phyloP scores from a whole-genome alignment of 2,888 invertebrate species.

The Troglohyphantes excavatus region DNA sequence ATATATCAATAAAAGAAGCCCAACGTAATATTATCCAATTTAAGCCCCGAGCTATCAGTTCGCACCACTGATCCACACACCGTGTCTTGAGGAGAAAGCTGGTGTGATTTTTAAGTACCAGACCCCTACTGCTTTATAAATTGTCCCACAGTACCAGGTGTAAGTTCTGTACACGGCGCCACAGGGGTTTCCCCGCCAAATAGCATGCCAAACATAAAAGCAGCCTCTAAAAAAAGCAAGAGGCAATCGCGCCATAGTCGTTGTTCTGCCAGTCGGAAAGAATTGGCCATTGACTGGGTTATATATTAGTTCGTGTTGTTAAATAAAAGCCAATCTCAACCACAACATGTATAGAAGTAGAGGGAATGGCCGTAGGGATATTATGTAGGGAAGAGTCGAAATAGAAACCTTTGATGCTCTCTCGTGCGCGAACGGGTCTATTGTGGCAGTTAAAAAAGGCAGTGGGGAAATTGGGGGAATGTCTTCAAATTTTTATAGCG shows the following conservation, averaged over 20 bases:
- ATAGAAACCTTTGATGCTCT: constrained; percentile 36
- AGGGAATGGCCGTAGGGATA: constrained; percentile 64
- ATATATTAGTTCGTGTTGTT: constrained; percentile 77
- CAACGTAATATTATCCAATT: constrained; percentile 60
- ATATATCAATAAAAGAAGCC: constrained; percentile 27
- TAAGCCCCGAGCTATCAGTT: constrained; percentile 6
- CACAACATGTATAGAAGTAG: constrained; percentile 71
- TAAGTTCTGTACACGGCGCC: constrained; percentile 49
- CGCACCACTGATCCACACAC: constrained; percentile 37
- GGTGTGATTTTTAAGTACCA: constrained; percentile 70
- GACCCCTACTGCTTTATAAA: constrained; percentile 75
- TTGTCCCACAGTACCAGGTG: constrained; percentile 74
- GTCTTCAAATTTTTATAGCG: constrained; percentile 12
- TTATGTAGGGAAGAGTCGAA: constrained; percentile 44
- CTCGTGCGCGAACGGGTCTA: constrained; percentile 35
- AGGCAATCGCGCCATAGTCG: constrained; percentile 43
- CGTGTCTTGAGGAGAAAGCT: constrained; percentile 32
- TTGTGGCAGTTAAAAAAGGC: constrained; percentile 42
- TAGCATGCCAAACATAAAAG: constrained; percentile 9
- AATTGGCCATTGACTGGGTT: constrained; percentile 73
- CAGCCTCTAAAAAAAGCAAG: constrained; percentile 40
- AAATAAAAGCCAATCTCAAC: constrained; percentile 76
- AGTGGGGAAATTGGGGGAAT: background rate
- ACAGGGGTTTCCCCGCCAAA: constrained; percentile 45
- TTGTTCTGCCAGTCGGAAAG: constrained; percentile 73